phyloP scores from a whole-genome alignment of 1,140 invertebrate species.

The Liolophura sinensis region DNA sequence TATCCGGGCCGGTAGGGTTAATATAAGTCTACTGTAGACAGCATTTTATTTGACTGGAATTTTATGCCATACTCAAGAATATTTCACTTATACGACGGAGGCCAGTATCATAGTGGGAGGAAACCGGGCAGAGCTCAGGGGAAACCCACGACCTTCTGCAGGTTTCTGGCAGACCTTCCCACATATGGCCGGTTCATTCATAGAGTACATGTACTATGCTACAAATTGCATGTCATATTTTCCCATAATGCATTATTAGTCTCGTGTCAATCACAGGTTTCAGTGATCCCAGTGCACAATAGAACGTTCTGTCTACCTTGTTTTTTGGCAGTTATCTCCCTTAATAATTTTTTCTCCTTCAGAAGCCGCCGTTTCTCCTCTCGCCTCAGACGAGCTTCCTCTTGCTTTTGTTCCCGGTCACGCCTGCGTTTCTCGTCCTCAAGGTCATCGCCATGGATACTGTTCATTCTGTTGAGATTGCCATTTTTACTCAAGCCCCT shows the following conservation, averaged over 20 bases:
- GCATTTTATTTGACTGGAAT: no score
- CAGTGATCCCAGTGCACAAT: not conserved
- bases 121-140: no score
- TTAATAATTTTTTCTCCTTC: conserved; percentile 10
- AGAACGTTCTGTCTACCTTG: not conserved
- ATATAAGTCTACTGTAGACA: no score
- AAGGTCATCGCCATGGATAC: conserved; percentile 1
- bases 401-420: not conserved
- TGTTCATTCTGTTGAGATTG: not conserved
- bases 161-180: no score
- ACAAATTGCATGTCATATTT: no score
- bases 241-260: not conserved
- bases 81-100: no score
- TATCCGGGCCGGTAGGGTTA: no score
- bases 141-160: no score
- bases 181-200: no score
- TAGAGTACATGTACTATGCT: not conserved
- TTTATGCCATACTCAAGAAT: no score
- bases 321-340: not conserved
- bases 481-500: not conserved
- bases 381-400: conserved; percentile 24
- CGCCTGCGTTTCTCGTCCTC: conserved; percentile 13
- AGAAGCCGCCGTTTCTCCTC: conserved; percentile 19
- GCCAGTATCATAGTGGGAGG: no score
- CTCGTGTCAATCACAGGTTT: no score